Evolutionary conservation across 2,888 invertebrate species (phyloP).

Genomic region (Cephus rjabovi): DNA sequence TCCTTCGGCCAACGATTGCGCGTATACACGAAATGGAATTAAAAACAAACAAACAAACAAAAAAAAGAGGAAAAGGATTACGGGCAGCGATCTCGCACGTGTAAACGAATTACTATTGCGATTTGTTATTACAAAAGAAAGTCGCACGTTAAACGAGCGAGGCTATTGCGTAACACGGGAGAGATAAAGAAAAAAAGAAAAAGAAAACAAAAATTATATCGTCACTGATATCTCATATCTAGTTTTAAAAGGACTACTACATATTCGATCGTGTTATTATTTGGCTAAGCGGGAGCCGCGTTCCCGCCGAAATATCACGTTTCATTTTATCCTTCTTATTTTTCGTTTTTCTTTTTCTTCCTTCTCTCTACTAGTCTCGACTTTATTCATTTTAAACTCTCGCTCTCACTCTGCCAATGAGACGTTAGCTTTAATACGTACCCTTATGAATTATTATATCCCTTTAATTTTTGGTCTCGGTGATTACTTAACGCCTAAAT

Average conservation of each 20-base stretch:
- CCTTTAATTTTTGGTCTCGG: constrained; percentile 63
- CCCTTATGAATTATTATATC: constrained; percentile 46
- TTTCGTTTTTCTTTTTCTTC: constrained; percentile 20
- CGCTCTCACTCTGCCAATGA: constrained; percentile 4
- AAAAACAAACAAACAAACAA: background rate
- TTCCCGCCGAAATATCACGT: constrained; percentile 28
- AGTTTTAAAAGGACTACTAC: background rate
- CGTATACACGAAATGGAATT: background rate
- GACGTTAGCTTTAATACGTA: constrained; percentile 29
- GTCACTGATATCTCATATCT: background rate
- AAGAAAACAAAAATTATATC: constrained; percentile 15
- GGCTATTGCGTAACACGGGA: constrained; percentile 16
- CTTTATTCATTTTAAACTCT: constrained; percentile 10
- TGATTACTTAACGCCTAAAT: constrained; percentile 61
- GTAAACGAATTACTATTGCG: background rate
- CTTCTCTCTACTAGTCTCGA: constrained; percentile 2
- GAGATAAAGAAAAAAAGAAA: constrained; percentile 20
- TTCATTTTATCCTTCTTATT: constrained; percentile 26
- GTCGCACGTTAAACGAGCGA: constrained; percentile 8
- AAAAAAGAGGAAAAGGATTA: background rate
- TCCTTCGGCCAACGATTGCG: background rate
- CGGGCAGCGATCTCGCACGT: background rate
- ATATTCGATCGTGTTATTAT: constrained; percentile 3
- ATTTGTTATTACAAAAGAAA: background rate
- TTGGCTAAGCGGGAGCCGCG: constrained; percentile 16